phyloP scores from a whole-genome alignment of 2,113 vertebrate genomes.

The Lampris megalopsis region DNA sequence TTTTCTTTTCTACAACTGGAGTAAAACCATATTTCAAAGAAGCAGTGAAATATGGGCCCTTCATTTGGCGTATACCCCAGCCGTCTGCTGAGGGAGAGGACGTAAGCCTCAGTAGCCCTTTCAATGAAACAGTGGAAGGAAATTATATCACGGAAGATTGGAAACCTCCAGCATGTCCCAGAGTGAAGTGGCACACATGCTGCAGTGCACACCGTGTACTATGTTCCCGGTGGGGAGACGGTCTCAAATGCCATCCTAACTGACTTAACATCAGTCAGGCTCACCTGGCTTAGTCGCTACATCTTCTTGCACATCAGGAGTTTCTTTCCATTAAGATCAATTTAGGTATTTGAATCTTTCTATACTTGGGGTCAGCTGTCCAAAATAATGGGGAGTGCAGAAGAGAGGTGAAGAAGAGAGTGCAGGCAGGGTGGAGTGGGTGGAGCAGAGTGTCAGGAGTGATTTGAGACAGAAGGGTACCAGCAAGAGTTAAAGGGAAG shows the following conservation, averaged over 20 bases:
- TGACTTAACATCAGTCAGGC: constrained; percentile 40
- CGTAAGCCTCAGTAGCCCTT: constrained; percentile 58
- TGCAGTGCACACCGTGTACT: constrained; percentile 52
- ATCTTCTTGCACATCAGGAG: neutral
- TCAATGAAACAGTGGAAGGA: constrained; percentile 58
- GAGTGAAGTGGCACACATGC: constrained; percentile 35
- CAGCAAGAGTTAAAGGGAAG: too few relatives aligned
- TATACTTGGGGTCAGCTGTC: too few relatives aligned
- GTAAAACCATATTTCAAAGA: constrained; percentile 61
- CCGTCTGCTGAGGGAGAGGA: constrained; percentile 72
- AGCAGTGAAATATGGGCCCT: constrained; percentile 59
- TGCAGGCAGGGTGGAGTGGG: too few relatives aligned
- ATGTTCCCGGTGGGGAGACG: constrained; percentile 27
- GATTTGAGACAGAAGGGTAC: too few relatives aligned
- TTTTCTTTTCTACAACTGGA: constrained; percentile 40
- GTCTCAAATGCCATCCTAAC: constrained; percentile 43
- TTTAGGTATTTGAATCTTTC: too few relatives aligned
- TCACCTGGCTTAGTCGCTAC: constrained; percentile 13
- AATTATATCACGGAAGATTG: constrained; percentile 30
- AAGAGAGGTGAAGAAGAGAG: too few relatives aligned
- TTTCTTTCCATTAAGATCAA: neutral
- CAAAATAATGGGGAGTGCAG: too few relatives aligned
- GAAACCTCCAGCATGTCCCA: constrained; percentile 57
- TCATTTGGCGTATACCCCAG: constrained; percentile 59
- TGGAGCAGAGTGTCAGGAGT: too few relatives aligned